Evolutionary conservation across 2,797 vertebrate genomes (phyloP), one percentile per base, ranked within the genome.

Genomic region (Halcyon leucocephala): DNA sequence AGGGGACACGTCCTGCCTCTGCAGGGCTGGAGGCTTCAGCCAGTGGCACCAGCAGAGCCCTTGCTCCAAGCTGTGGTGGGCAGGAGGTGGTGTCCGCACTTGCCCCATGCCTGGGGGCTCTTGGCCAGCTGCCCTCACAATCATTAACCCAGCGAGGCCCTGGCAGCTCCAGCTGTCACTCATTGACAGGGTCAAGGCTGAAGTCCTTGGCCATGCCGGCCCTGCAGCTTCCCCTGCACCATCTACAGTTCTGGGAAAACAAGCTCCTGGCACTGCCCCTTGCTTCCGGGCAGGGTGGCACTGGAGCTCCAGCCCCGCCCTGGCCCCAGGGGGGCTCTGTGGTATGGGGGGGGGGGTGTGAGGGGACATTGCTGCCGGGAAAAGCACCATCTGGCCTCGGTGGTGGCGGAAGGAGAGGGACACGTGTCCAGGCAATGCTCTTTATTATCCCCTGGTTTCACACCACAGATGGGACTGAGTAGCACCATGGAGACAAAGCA

Each of bases 121-220:
- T 92, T 95, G 92, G 62, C 89, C 67, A 57, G 13, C 15, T 35
- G 82, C 85, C 51, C 82, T 12, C 64, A 15, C 96, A 98, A 98
- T 98, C 90, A 98, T 98, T 98, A 98, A 98, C 94, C 66, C 10
- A 31, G 41, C 69, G 65, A 86, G 93, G 89, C 82, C 73, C 84
- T 95, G 89, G 87, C 90, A 96, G 93, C 83, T 64, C 79, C 14
- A 16, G 58, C 74, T 49, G 95, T 98, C 97, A 98, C 71, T 98
- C 87, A 98, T 98, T 98, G 95, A 98, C 94, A 90, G 91, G 86
- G 28, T 77, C 4, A 61, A 73, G 95, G 84, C 95, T 69, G 80
- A 97, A 96, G 97, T 97, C 97, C 97, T 97, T 28, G 62, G 86
- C 35, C 9, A 0, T 94, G 54, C 41, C 2, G 13, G 44, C 35